Evolutionary conservation across 1,140 invertebrate species (phyloP).

Genomic region (Temnothorax nylanderi): DNA sequence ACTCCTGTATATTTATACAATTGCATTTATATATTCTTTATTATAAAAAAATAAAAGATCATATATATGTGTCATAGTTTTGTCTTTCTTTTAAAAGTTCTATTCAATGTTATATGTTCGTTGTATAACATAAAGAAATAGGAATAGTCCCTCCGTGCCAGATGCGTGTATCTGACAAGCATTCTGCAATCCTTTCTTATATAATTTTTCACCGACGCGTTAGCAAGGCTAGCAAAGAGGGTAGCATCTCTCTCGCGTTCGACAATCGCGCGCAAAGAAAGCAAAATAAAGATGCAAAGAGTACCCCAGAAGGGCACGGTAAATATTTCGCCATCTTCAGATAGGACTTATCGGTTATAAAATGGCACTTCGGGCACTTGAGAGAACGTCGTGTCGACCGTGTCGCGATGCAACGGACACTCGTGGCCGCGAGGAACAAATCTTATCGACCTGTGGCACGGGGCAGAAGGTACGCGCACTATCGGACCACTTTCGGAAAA

Average conservation of each 20-base stretch:
- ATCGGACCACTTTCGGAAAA: constrained; percentile 66
- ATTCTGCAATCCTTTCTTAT: neutral
- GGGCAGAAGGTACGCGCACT: constrained; percentile 25
- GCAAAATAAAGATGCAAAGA: constrained; percentile 18
- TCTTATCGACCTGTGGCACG: constrained; percentile 59
- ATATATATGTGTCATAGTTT: neutral
- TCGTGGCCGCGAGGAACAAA: constrained; percentile 33
- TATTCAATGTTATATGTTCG: neutral
- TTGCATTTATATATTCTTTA: neutral
- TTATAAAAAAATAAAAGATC: neutral
- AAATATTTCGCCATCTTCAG: constrained; percentile 58
- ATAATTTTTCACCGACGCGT: neutral
- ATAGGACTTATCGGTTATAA: constrained; percentile 62
- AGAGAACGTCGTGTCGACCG: neutral
- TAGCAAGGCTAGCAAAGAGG: neutral
- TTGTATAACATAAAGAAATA: neutral
- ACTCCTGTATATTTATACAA: neutral
- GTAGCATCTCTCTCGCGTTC: neutral
- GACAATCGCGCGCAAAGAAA: constrained; percentile 1
- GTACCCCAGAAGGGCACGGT: constrained; percentile 9
- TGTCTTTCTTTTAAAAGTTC: neutral
- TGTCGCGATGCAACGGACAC: constrained; percentile 33
- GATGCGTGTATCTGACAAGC: constrained; percentile 17
- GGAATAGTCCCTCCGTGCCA: neutral
- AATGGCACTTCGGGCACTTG: constrained; percentile 44